phyloP scores from a whole-genome alignment of 2,888 invertebrate genomes.

The Synanthedon andrenaeformis region DNA sequence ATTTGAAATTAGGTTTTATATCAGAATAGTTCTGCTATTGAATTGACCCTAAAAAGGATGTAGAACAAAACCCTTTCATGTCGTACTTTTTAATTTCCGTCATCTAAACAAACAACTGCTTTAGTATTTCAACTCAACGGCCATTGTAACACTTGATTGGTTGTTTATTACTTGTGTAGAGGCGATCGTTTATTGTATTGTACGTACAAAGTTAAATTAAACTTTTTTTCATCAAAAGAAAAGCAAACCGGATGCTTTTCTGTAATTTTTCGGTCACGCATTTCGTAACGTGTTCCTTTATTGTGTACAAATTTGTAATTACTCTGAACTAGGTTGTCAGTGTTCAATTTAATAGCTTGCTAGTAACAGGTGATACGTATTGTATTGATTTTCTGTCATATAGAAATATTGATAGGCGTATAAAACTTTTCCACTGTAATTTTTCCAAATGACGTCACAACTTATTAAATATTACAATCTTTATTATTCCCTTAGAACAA shows the following conservation, averaged over 20 bases:
- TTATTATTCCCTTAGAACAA: too few species aligned
- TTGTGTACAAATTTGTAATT: conserved; percentile 6
- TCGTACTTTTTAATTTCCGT: conserved; percentile 13
- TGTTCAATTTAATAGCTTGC: too few species aligned
- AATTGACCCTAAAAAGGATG: too few species aligned
- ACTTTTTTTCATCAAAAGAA: conserved; percentile 15
- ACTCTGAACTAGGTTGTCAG: too few species aligned
- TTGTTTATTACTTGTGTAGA: conserved; percentile 11
- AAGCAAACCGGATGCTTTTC: conserved; percentile 15
- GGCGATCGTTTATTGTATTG: conserved; percentile 25
- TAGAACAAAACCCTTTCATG: not conserved
- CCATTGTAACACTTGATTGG: conserved; percentile 45
- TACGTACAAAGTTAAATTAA: conserved; percentile 15
- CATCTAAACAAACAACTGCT: conserved; percentile 27
- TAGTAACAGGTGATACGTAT: too few species aligned
- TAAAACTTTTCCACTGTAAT: too few species aligned
- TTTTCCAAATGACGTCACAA: too few species aligned
- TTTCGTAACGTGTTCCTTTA: conserved; percentile 23
- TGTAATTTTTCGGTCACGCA: conserved; percentile 12
- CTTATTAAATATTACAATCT: too few species aligned
- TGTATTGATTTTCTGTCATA: too few species aligned
- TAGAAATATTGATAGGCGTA: too few species aligned
- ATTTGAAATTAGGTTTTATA: too few species aligned
- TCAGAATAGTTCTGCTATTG: too few species aligned
- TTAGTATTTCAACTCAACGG: conserved; percentile 38